Percentiles rank a stretch among this genome's conserved stretches.
These are phyloP conservation scores for Mylabris phalerata DNA, from an alignment of 1,140 invertebrate genomes.

Conservation along the genomic window DNA sequence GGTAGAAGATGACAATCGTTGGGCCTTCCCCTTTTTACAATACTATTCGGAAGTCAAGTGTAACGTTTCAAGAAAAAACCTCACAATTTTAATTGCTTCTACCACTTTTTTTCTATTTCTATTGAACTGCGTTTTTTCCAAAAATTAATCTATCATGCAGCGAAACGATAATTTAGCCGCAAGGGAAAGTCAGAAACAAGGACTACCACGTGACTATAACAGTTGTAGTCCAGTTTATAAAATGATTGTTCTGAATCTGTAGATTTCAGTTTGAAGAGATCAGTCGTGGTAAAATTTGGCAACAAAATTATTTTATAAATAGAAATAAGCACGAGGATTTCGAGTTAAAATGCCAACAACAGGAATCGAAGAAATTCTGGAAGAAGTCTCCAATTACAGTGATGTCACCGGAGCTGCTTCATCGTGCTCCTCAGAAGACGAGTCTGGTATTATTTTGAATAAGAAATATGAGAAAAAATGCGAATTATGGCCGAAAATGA, in stretches of 20 bases:
- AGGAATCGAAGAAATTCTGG: slow-evolving; percentile 12
- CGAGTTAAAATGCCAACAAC: slow-evolving; percentile 17
- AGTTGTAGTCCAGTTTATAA: slow-evolving; percentile 15
- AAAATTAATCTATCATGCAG: no score
- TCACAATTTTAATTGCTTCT: no score
- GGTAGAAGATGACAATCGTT: no score
- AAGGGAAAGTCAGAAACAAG: slow-evolving; percentile 13
- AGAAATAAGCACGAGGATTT: slow-evolving; percentile 15
- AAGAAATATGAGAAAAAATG: no score
- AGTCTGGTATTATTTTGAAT: slow-evolving; percentile 1
- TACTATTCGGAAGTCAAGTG: no score
- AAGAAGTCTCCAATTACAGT: slow-evolving; percentile 27
- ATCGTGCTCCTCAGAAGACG: slow-evolving; percentile 26
- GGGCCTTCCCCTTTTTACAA: no score
- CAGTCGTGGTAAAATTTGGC: slow-evolving; percentile 17
- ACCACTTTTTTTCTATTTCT: no score
- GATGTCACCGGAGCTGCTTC: slow-evolving; percentile 11
- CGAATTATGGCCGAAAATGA: no score
- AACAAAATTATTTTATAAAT: no score
- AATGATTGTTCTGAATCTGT: slow-evolving; percentile 6
- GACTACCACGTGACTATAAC: slow-evolving; percentile 18
- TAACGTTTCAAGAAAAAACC: no score
- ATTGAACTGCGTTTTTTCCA: no score
- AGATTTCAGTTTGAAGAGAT: neutral
- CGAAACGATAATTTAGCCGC: slow-evolving; percentile 3